Percentiles rank a stretch among this genome's conserved stretches.
Evolutionary conservation across 2,113 vertebrate species (phyloP).

Genomic region (Vulpes lagopus): DNA sequence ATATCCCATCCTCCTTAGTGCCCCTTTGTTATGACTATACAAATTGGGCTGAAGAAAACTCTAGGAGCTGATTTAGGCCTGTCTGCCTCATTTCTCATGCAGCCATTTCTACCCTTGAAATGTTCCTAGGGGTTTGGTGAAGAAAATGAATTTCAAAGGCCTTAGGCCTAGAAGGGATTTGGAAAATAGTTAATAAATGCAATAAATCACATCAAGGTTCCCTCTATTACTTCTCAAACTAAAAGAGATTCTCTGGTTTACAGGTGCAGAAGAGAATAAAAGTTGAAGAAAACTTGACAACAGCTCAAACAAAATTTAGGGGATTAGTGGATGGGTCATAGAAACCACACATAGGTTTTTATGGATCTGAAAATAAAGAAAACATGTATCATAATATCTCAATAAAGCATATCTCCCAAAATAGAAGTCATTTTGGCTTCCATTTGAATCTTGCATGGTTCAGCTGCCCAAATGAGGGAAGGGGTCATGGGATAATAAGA

Average conservation of each 20-base stretch:
- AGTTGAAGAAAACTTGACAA: neutral
- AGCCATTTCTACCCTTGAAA: neutral
- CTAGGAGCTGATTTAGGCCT: neutral
- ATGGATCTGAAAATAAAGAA: neutral
- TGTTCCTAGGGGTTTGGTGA: neutral
- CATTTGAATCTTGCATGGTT: slow-evolving; percentile 1
- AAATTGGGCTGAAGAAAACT: neutral
- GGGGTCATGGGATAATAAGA: neutral
- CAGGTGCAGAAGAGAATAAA: neutral
- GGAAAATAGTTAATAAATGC: neutral
- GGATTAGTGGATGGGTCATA: neutral
- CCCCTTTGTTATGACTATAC: neutral
- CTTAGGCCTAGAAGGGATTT: neutral
- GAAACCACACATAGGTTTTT: neutral
- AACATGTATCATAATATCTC: neutral
- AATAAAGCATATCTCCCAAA: neutral
- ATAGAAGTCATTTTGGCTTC: neutral
- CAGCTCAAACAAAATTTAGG: neutral
- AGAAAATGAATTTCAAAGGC: slow-evolving; percentile 14
- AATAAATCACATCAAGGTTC: slow-evolving; percentile 19
- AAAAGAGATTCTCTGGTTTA: neutral
- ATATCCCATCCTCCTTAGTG: neutral
- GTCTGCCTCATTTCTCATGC: neutral
- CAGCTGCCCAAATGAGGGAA: neutral
- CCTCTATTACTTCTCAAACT: neutral